phyloP scores from a whole-genome alignment of 2,888 invertebrate genomes.

The Heterodera filipjevi region DNA sequence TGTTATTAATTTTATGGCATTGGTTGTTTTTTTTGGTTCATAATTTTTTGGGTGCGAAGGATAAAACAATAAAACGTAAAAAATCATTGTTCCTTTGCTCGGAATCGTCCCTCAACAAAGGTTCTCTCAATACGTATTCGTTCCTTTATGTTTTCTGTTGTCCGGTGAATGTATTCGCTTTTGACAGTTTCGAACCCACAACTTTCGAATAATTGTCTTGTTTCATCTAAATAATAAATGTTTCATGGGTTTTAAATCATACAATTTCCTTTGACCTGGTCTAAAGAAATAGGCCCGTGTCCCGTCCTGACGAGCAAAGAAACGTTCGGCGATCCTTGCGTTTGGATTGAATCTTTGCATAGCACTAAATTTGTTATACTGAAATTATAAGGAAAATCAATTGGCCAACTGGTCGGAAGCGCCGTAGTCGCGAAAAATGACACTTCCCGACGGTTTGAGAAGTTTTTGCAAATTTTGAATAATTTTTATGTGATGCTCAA shows the following conservation, averaged over 20 bases:
- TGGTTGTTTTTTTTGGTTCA: too few species aligned
- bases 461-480: slow-evolving; percentile 73
- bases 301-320: slow-evolving; percentile 94
- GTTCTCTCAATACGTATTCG: slow-evolving; percentile 86
- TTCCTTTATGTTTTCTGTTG: slow-evolving; percentile 90
- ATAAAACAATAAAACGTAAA: too few species aligned
- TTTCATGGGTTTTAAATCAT: too few species aligned
- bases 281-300: slow-evolving; percentile 76
- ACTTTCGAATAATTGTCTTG: slow-evolving; percentile 73
- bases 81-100: neutral
- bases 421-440: slow-evolving; percentile 93
- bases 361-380: slow-evolving; percentile 70
- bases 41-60: too few species aligned
- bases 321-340: slow-evolving; percentile 82
- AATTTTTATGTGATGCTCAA: slow-evolving; percentile 75
- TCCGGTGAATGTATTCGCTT: slow-evolving; percentile 81
- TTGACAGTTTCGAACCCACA: slow-evolving; percentile 76
- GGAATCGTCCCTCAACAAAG: slow-evolving; percentile 87
- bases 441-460: slow-evolving; percentile 74
- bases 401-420: slow-evolving; percentile 75
- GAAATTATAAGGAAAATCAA: neutral
- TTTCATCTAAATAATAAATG: slow-evolving; percentile 70
- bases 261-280: slow-evolving; percentile 60
- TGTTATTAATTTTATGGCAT: too few species aligned
- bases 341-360: slow-evolving; percentile 90